phyloP scores from a whole-genome alignment of 2,113 vertebrate species.

The Sarotherodon lohbergeri region DNA sequence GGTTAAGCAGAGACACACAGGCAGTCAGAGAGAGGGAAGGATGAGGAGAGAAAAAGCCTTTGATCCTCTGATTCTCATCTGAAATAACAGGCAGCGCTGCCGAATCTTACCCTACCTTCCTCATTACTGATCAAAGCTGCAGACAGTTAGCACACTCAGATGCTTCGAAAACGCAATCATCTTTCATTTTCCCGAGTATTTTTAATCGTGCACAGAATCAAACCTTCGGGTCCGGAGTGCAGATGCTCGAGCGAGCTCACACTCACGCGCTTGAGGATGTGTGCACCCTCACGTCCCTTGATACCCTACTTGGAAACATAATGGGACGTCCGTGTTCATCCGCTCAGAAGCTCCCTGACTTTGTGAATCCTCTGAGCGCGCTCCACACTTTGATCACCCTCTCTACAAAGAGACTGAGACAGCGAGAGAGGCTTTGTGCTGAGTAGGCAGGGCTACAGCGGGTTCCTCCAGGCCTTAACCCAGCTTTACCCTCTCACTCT shows the following conservation, averaged over 20 bases:
- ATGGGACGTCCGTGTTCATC: constrained; percentile 50
- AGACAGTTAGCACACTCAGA: neutral
- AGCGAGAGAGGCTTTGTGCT: constrained; percentile 21
- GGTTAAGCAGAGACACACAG: constrained; percentile 5
- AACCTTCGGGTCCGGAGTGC: neutral
- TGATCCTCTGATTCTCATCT: constrained; percentile 41
- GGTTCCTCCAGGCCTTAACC: constrained; percentile 35
- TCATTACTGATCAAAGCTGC: constrained; percentile 50
- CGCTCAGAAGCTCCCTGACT: constrained; percentile 33
- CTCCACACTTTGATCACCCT: constrained; percentile 53
- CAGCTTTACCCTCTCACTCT: constrained; percentile 17
- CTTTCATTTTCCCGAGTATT: neutral
- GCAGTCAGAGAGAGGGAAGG: neutral
- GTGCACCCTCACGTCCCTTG: neutral
- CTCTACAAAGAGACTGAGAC: constrained; percentile 44
- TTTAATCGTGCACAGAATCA: neutral
- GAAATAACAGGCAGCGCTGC: constrained; percentile 31
- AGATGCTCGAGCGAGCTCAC: neutral
- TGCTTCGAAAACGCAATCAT: constrained; percentile 3
- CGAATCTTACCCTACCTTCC: constrained; percentile 2
- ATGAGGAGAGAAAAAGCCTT: constrained; percentile 1
- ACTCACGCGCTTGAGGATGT: neutral
- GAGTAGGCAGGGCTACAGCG: constrained; percentile 24
- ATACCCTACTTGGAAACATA: constrained; percentile 13
- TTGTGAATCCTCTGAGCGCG: constrained; percentile 42